phyloP scores from a whole-genome alignment of 2,797 vertebrate species.

The Loris lydekkerianus region DNA sequence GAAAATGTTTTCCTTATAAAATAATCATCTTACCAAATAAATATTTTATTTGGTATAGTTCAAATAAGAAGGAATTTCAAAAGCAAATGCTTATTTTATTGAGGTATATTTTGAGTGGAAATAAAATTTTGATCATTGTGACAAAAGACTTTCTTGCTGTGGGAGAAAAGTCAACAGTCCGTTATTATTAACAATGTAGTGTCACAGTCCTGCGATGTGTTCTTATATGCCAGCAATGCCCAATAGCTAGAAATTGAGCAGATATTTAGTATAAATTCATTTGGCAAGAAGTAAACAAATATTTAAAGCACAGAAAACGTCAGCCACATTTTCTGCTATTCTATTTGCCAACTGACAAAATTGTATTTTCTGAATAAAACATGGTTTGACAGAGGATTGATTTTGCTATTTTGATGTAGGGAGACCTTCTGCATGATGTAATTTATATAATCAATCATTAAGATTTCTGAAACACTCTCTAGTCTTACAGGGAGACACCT shows the following conservation, averaged over 20 bases:
- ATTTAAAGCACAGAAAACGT: conserved; percentile 33
- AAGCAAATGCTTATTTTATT: conserved; percentile 61
- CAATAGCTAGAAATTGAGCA: background rate
- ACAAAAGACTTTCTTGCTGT: background rate
- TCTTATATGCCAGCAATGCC: background rate
- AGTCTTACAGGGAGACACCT: background rate
- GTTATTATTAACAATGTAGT: background rate
- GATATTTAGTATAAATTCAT: background rate
- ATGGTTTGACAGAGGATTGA: background rate
- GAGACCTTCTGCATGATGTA: background rate
- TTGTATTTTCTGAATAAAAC: conserved; percentile 34
- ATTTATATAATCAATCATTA: background rate
- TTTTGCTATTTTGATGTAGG: conserved; percentile 23
- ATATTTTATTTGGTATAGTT: conserved; percentile 62
- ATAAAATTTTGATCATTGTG: conserved; percentile 59
- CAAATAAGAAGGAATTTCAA: conserved; percentile 47
- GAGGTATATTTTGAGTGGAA: conserved; percentile 48
- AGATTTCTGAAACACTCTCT: conserved; percentile 6
- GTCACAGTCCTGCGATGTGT: background rate
- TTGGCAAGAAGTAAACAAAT: conserved; percentile 38
- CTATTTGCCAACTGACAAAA: conserved; percentile 15
- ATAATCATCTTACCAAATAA: conserved; percentile 47
- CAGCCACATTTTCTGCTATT: background rate
- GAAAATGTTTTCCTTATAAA: conserved; percentile 65
- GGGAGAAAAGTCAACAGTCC: background rate